Conservation (phyloP, 1,140 invertebrate species). For the Brachionus asplanchnoidis region DNA sequence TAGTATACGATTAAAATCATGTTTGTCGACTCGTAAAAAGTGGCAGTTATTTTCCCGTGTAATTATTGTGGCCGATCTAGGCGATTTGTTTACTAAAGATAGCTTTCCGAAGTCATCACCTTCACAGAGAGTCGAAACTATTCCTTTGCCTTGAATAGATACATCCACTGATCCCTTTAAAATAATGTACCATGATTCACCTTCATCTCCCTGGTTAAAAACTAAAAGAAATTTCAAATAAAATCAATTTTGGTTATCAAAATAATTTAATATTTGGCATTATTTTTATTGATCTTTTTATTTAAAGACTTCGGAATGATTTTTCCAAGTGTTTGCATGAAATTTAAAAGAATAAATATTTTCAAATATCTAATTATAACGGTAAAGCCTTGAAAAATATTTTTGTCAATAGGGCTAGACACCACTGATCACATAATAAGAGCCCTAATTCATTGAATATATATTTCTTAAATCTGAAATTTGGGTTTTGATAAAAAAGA, state of each 20-base stretch:
- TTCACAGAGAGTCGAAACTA: conserved; percentile 74
- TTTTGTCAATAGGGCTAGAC: too few relatives aligned
- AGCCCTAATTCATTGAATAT: too few relatives aligned
- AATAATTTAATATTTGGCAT: too few relatives aligned
- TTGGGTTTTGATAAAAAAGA: too few relatives aligned
- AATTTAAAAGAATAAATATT: too few relatives aligned
- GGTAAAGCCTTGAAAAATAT: too few relatives aligned
- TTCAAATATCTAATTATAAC: too few relatives aligned
- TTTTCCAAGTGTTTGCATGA: too few relatives aligned
- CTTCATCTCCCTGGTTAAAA: conserved; percentile 82
- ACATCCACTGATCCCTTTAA: conserved; percentile 78
- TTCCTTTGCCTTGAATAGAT: conserved; percentile 77
- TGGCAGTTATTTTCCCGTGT: conserved; percentile 77
- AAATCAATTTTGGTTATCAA: not conserved
- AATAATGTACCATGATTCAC: conserved; percentile 81
- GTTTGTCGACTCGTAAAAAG: conserved; percentile 77
- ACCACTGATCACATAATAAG: too few relatives aligned
- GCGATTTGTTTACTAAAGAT: conserved; percentile 78
- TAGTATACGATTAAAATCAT: conserved; percentile 77
- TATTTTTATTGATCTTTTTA: not conserved
- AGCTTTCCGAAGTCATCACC: conserved; percentile 84
- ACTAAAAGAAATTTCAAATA: conserved; percentile 59
- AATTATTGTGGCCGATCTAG: conserved; percentile 77
- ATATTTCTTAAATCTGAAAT: too few relatives aligned
- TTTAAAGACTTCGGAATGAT: not conserved